A percentile compares a stretch with the other conserved stretches of the same genome.
phyloP scores from a whole-genome alignment of 1,140 invertebrate genomes.

The Bombus consobrinus region DNA sequence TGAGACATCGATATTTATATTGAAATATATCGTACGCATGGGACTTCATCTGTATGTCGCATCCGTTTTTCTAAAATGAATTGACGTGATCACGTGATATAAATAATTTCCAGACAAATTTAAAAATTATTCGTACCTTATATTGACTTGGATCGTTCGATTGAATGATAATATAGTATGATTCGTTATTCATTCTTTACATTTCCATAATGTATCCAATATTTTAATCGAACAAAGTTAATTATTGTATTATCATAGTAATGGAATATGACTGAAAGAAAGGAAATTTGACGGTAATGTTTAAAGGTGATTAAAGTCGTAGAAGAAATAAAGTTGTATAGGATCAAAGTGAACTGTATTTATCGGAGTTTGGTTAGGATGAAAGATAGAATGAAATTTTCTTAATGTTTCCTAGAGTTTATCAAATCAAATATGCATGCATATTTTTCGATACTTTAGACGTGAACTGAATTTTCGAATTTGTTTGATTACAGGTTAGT shows the following conservation, averaged over 20 bases:
- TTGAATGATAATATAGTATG: no score
- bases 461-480: not conserved
- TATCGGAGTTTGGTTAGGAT: not conserved
- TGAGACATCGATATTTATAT: not conserved
- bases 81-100: not conserved
- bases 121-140: no score
- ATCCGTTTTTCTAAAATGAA: not conserved
- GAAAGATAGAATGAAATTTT: not conserved
- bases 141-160: no score
- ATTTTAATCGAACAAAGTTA: no score
- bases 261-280: not conserved
- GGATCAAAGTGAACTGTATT: not conserved
- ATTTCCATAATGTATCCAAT: no score
- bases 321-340: not conserved
- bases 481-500: conserved; percentile 81
- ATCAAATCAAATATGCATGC: not conserved
- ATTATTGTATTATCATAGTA: no score
- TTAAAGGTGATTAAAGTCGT: not conserved
- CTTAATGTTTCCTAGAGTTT: not conserved
- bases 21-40: not conserved
- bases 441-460: not conserved
- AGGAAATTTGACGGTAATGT: not conserved
- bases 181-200: no score
- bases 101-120: no score
- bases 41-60: not conserved